A percentile compares a stretch with the other conserved stretches of the same genome.
Evolutionary conservation across 2,888 invertebrate species (phyloP).

Genomic region (Torymus auratus): DNA sequence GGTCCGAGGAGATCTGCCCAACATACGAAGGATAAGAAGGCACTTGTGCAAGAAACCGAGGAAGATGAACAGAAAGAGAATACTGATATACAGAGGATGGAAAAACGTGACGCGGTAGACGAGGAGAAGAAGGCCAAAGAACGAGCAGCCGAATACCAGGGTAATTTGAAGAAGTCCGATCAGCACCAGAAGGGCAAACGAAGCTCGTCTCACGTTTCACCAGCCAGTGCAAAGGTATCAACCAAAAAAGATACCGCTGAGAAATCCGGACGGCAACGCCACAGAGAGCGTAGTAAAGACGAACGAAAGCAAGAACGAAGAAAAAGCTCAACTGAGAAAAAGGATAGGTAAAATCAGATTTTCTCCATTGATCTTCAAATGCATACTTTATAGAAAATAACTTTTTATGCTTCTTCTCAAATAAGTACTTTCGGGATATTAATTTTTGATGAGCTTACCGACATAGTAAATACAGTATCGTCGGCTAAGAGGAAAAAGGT

Average conservation of each 20-base stretch:
- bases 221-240: constrained; percentile 5
- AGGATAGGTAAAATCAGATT: constrained; percentile 46
- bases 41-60: constrained; percentile 60
- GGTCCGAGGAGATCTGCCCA: constrained; percentile 53
- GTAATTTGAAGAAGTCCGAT: constrained; percentile 74
- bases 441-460: too few species aligned
- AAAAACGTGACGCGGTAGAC: constrained; percentile 65
- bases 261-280: constrained; percentile 42
- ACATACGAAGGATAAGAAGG: constrained; percentile 63
- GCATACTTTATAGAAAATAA: too few species aligned
- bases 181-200: constrained; percentile 69
- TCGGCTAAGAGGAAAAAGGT: too few species aligned
- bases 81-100: constrained; percentile 71
- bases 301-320: constrained; percentile 60
- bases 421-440: too few species aligned
- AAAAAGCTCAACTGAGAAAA: constrained; percentile 57
- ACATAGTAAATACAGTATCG: too few species aligned
- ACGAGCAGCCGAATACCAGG: constrained; percentile 75
- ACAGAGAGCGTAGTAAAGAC: constrained; percentile 58
- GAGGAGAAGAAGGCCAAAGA: constrained; percentile 75
- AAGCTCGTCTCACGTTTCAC: constrained; percentile 11
- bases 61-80: constrained; percentile 75
- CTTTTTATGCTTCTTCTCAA: too few species aligned
- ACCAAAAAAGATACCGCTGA: constrained; percentile 20
- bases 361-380: too few species aligned